Percentiles rank a stretch among this genome's conserved stretches.
Conservation (phyloP, 2,797 vertebrate species). For the Tokudaia muenninki region DNA sequence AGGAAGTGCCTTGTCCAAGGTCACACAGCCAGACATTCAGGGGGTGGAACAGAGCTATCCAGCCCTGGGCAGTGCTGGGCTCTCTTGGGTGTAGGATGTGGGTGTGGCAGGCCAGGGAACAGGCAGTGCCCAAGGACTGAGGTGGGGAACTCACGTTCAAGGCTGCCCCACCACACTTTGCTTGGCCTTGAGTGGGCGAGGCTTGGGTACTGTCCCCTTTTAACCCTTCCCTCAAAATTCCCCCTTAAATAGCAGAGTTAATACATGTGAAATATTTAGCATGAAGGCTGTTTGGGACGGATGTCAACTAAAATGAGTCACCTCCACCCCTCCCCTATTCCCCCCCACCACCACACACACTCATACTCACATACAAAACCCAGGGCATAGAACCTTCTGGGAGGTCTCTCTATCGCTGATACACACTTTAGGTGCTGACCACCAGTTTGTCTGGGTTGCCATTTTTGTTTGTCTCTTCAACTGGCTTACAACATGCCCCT, state of each 20-base stretch:
- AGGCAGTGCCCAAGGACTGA: constrained; percentile 72
- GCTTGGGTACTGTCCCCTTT: constrained; percentile 21
- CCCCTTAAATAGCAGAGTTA: constrained; percentile 54
- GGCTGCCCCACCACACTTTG: constrained; percentile 12
- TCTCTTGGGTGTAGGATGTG: constrained; percentile 70
- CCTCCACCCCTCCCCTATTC: constrained; percentile 14
- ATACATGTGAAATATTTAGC: constrained; percentile 28
- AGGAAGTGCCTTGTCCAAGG: constrained; percentile 75
- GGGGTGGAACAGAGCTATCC: constrained; percentile 71
- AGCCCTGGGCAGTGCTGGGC: constrained; percentile 71
- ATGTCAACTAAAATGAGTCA: constrained; percentile 73
- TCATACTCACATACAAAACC: background rate
- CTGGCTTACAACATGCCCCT: background rate
- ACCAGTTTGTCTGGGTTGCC: constrained; percentile 73
- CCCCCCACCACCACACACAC: background rate
- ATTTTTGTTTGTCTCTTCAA: constrained; percentile 68
- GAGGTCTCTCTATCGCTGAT: background rate
- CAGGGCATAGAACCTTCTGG: constrained; percentile 29
- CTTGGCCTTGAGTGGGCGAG: constrained; percentile 48
- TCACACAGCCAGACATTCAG: constrained; percentile 56
- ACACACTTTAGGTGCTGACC: constrained; percentile 46
- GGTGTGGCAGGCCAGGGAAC: constrained; percentile 80
- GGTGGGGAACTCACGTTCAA: constrained; percentile 63
- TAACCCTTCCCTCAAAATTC: background rate
- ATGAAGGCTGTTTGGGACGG: constrained; percentile 24